Percentiles rank a stretch among this genome's conserved stretches.
phyloP scores from a whole-genome alignment of 1,140 invertebrate species.

The Papilio glaucus region DNA sequence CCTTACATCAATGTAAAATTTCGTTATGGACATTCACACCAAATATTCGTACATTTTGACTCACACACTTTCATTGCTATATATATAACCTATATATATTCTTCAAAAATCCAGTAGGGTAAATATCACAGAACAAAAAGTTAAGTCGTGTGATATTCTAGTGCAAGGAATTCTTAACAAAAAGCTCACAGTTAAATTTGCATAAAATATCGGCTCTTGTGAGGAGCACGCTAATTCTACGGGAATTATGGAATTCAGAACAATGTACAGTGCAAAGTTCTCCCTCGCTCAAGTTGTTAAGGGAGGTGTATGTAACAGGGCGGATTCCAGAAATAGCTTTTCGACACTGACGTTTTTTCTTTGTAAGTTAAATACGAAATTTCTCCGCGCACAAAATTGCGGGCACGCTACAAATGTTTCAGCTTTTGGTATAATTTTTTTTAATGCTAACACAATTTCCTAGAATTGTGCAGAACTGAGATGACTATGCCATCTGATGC shows the following conservation, averaged over 20 bases:
- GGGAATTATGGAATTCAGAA: background rate
- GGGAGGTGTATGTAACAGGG: background rate
- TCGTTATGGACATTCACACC: no score
- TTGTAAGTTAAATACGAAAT: background rate
- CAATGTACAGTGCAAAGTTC: background rate
- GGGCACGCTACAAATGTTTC: background rate
- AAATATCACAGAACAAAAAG: no score
- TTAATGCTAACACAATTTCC: background rate
- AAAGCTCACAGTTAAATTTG: background rate
- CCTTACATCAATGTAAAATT: no score
- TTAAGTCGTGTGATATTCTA: background rate
- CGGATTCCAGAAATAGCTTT: background rate
- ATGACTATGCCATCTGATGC: no score
- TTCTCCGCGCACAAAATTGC: background rate
- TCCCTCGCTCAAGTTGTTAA: background rate
- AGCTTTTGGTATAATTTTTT: background rate
- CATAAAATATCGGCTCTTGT: background rate
- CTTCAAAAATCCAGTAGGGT: no score
- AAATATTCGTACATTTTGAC: no score
- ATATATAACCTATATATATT: no score
- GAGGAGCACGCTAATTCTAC: background rate
- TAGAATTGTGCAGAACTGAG: no score
- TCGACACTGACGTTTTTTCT: background rate
- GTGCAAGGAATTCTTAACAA: constrained; percentile 2
- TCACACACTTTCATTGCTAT: no score